Evolutionary conservation across 2,888 invertebrate genomes (phyloP).

Genomic region (Monochamus alternatus): DNA sequence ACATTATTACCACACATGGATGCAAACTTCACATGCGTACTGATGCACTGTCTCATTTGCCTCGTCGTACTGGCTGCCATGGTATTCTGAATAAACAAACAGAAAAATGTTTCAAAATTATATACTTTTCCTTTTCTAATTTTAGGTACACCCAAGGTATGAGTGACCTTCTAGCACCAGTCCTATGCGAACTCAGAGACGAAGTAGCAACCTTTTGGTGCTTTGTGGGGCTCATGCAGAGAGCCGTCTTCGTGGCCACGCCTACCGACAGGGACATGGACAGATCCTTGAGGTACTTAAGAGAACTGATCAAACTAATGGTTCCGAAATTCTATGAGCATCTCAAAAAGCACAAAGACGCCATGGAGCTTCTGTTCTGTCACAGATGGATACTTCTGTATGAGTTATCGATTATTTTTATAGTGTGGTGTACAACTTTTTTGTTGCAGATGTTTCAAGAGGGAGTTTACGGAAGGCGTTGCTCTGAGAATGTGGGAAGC

Average conservation of each 20-base stretch:
- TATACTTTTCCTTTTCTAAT: not conserved
- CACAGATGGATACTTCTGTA: slow-evolving; percentile 95
- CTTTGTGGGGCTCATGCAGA: slow-evolving; percentile 96
- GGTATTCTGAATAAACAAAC: too few species aligned
- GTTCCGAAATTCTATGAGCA: slow-evolving; percentile 92
- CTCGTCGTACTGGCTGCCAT: too few species aligned
- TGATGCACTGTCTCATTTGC: too few species aligned
- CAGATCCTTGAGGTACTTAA: slow-evolving; percentile 87
- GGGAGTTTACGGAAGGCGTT: slow-evolving; percentile 92
- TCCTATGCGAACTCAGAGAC: slow-evolving; percentile 93
- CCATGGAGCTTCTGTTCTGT: slow-evolving; percentile 92
- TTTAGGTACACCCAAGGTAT: slow-evolving; percentile 90
- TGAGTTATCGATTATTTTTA: slow-evolving; percentile 64
- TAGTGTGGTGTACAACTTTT: not conserved
- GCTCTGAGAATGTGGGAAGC: slow-evolving; percentile 96
- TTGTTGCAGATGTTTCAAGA: slow-evolving; percentile 86
- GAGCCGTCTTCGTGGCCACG: slow-evolving; percentile 94
- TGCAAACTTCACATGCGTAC: too few species aligned
- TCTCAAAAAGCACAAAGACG: slow-evolving; percentile 87
- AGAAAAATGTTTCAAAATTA: too few species aligned
- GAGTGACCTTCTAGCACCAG: slow-evolving; percentile 95
- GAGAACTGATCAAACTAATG: slow-evolving; percentile 91
- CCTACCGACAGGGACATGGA: slow-evolving; percentile 97
- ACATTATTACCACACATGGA: too few species aligned
- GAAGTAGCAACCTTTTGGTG: slow-evolving; percentile 99